Evolutionary conservation across 2,113 vertebrate genomes (phyloP).

Genomic region (Stegostoma tigrinum): DNA sequence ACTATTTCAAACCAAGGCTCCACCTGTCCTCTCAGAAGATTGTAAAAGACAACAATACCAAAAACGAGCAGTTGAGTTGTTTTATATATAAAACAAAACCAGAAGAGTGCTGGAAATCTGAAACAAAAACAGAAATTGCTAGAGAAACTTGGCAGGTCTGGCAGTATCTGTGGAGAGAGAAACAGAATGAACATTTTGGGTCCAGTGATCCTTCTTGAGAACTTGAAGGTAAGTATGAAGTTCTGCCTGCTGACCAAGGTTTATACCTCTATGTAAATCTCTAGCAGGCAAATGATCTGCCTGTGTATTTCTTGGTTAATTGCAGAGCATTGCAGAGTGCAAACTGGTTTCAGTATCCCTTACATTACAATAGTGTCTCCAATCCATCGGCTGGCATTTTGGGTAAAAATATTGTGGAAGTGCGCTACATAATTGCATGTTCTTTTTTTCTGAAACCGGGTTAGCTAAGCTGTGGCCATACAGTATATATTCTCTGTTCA

Average conservation of each 20-base stretch:
- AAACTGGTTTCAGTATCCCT: too few species aligned
- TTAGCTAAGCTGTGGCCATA: not conserved
- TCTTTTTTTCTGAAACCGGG: not conserved
- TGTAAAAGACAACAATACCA: too few species aligned
- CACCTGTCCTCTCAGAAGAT: too few species aligned
- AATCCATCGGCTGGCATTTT: not conserved
- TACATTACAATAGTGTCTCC: not conserved
- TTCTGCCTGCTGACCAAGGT: not conserved
- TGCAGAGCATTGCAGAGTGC: not conserved
- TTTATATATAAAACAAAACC: too few species aligned
- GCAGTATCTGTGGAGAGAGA: too few species aligned
- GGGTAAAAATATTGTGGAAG: not conserved
- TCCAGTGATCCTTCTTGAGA: too few species aligned
- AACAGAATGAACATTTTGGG: too few species aligned
- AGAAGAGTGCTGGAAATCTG: too few species aligned
- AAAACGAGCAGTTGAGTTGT: not conserved
- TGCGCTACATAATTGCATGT: not conserved
- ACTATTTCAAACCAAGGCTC: too few species aligned
- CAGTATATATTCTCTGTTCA: not conserved
- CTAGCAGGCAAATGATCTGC: not conserved
- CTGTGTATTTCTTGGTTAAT: not conserved
- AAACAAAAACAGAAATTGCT: too few species aligned
- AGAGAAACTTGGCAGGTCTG: too few species aligned
- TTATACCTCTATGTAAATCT: not conserved
- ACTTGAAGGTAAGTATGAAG: not conserved